phyloP scores from a whole-genome alignment of 2,113 vertebrate species.

The Lagopus muta region DNA sequence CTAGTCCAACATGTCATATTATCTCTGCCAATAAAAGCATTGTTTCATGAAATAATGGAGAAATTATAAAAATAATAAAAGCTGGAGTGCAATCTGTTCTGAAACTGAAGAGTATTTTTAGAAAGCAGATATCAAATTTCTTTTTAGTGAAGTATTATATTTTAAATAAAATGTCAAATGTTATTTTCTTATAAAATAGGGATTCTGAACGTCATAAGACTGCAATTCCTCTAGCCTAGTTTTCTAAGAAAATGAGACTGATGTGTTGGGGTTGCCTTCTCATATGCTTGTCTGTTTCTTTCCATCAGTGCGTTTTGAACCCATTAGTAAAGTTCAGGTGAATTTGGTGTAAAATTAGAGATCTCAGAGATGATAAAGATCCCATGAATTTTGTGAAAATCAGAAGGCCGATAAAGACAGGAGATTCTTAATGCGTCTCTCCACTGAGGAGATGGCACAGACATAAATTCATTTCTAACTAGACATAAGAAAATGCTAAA shows the following conservation, averaged over 20 bases:
- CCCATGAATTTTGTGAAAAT: not conserved
- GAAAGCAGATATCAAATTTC: not conserved
- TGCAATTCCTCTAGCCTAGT: not conserved
- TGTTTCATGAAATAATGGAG: not conserved
- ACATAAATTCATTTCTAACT: not conserved
- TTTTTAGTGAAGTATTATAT: slow-evolving; percentile 3
- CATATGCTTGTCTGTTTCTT: not conserved
- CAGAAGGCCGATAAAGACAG: not conserved
- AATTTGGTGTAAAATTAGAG: not conserved
- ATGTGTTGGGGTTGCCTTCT: not conserved
- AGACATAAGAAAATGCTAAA: not conserved
- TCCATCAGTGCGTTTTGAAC: not conserved
- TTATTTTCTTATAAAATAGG: not conserved
- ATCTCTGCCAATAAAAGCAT: not conserved
- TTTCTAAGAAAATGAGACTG: not conserved
- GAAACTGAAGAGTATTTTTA: not conserved
- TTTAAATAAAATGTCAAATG: not conserved
- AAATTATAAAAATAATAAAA: slow-evolving; percentile 25
- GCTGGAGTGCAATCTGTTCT: not conserved
- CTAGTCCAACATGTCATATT: not conserved
- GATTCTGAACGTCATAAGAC: not conserved
- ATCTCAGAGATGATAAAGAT: not conserved
- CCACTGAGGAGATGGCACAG: not conserved
- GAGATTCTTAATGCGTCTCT: not conserved
- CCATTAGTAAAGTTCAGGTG: not conserved